phyloP scores from a whole-genome alignment of 2,797 vertebrate genomes.

The Hypotaenidia philippensis region DNA sequence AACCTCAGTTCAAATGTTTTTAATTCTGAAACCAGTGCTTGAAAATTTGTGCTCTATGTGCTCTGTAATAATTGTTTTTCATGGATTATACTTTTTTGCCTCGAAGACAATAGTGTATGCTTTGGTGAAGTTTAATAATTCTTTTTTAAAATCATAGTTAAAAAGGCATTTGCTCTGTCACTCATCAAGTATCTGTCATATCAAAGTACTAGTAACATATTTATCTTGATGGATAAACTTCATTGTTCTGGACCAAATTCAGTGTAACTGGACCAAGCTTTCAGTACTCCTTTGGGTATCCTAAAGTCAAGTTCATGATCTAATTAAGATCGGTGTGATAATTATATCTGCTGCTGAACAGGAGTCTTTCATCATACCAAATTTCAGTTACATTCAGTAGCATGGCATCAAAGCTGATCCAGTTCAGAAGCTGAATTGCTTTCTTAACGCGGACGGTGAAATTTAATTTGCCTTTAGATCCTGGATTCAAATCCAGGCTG shows the following conservation, averaged over 20 bases:
- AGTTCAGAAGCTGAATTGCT: constrained; percentile 37
- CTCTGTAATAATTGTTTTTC: constrained; percentile 42
- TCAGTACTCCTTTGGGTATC: not conserved
- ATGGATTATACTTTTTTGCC: not conserved
- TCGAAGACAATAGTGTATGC: constrained; percentile 16
- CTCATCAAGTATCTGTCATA: constrained; percentile 33
- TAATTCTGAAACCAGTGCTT: constrained; percentile 15
- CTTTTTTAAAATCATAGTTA: not conserved
- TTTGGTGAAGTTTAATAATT: constrained; percentile 27
- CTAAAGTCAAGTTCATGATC: constrained; percentile 42
- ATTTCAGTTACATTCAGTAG: constrained; percentile 3
- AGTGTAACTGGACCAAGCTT: constrained; percentile 36
- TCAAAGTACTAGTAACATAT: constrained; percentile 25
- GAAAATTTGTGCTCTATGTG: constrained; percentile 20
- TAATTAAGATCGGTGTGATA: constrained; percentile 51
- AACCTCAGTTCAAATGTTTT: constrained; percentile 38
- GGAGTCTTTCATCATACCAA: not conserved
- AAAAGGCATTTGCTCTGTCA: constrained; percentile 33
- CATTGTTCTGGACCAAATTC: constrained; percentile 22
- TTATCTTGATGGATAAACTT: constrained; percentile 52
- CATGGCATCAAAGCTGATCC: not conserved
- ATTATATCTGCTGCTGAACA: constrained; percentile 31
- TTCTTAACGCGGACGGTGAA: not conserved
- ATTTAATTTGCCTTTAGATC: constrained; percentile 52
- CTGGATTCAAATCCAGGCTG: not conserved